These are phyloP conservation scores for Australoheros facetus DNA, from an alignment of 2,797 vertebrate species.

Conservation along the genomic window DNA sequence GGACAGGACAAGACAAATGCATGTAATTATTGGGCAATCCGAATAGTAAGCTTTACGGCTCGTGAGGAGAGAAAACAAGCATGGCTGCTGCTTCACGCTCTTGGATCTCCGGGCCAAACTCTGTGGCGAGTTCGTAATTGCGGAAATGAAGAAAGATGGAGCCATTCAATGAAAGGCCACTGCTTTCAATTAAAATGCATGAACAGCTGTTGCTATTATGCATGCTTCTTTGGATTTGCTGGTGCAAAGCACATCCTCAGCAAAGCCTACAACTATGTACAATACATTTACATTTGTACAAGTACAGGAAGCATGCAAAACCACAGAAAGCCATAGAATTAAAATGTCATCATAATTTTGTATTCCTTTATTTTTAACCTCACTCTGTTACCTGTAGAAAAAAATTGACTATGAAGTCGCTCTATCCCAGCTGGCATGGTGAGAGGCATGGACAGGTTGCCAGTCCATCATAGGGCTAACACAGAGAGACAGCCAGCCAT, in stretches of 20 bases:
- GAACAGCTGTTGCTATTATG: constrained; percentile 79
- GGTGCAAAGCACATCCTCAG: constrained; percentile 59
- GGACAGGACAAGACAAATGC: constrained; percentile 75
- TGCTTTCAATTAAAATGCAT: constrained; percentile 81
- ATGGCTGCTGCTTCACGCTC: constrained; percentile 47
- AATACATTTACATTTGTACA: constrained; percentile 65
- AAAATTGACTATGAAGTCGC: background rate
- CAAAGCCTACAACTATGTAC: constrained; percentile 52
- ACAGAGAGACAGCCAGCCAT: no score
- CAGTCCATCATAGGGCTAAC: no score
- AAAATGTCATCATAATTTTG: constrained; percentile 42
- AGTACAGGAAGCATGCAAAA: constrained; percentile 42
- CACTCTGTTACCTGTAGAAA: constrained; percentile 10
- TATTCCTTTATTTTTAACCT: constrained; percentile 18
- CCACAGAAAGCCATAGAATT: constrained; percentile 30
- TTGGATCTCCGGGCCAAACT: constrained; percentile 66
- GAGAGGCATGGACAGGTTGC: no score
- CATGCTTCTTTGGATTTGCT: constrained; percentile 61
- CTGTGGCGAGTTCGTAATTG: constrained; percentile 70
- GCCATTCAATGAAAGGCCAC: constrained; percentile 71
- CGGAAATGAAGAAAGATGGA: constrained; percentile 79
- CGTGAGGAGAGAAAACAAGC: constrained; percentile 51
- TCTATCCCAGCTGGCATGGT: background rate
- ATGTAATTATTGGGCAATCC: constrained; percentile 76
- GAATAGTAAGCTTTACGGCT: constrained; percentile 64